A percentile compares a stretch with the other conserved stretches of the same genome.
Evolutionary conservation across 2,797 vertebrate species (phyloP).

Genomic region (Hypotaenidia okinawae): DNA sequence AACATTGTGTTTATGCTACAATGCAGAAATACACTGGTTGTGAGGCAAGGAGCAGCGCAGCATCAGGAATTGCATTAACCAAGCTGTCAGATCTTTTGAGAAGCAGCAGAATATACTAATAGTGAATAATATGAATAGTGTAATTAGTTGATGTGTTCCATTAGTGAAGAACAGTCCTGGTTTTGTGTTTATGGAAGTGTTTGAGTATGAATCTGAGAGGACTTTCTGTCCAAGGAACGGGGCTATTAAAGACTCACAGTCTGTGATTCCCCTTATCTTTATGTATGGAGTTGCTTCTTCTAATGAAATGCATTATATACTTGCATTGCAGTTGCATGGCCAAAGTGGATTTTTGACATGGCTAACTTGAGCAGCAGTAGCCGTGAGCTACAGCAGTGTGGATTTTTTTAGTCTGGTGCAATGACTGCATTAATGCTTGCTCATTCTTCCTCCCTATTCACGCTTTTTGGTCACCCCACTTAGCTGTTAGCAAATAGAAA

Average conservation of each 20-base stretch:
- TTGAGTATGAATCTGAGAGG: background rate
- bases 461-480: background rate
- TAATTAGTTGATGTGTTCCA: background rate
- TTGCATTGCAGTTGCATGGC: background rate
- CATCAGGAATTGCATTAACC: constrained; percentile 17
- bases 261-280: background rate
- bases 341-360: background rate
- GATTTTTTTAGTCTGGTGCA: background rate
- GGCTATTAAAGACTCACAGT: background rate
- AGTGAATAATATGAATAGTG: background rate
- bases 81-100: background rate
- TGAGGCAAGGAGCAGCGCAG: constrained; percentile 1
- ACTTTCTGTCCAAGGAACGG: background rate
- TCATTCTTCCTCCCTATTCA: background rate
- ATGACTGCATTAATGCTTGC: background rate
- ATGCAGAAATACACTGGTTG: background rate
- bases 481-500: background rate
- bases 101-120: background rate
- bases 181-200: background rate
- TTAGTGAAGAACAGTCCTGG: background rate
- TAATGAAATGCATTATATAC: background rate
- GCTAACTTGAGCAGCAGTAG: background rate
- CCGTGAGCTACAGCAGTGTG: background rate
- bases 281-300: background rate
- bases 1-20: constrained; percentile 14